Conservation (phyloP, 2,113 vertebrate genomes). For the Neoarius graeffei region DNA sequence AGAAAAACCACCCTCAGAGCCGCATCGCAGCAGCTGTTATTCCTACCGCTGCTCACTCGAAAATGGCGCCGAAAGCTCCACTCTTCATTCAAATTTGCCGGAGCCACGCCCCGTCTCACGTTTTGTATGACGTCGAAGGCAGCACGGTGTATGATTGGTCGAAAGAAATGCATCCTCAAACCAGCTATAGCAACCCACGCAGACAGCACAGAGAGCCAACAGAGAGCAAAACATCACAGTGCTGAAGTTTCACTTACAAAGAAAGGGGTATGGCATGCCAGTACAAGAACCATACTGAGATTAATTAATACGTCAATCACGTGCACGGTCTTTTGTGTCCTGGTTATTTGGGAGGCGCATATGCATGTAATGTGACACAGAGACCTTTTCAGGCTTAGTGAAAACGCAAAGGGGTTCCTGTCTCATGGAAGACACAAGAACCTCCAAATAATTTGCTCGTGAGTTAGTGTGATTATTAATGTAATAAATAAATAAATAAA, state of each 20-base stretch:
- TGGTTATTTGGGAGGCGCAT: neutral
- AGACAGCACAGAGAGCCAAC: conserved; percentile 25
- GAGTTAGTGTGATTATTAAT: neutral
- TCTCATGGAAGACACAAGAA: neutral
- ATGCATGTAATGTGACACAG: neutral
- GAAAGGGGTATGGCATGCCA: neutral
- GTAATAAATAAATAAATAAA: neutral
- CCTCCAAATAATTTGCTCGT: neutral
- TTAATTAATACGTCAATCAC: conserved; percentile 1
- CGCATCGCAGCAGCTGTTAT: conserved; percentile 73
- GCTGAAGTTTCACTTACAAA: conserved; percentile 24
- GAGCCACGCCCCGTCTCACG: conserved; percentile 78
- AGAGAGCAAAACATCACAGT: conserved; percentile 18
- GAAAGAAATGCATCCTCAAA: conserved; percentile 75
- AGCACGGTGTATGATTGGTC: conserved; percentile 70
- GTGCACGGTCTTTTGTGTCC: conserved; percentile 3
- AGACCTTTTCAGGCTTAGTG: neutral
- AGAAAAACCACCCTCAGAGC: conserved; percentile 50
- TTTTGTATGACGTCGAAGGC: conserved; percentile 73
- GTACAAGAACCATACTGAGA: neutral
- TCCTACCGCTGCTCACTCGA: conserved; percentile 87
- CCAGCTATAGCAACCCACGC: conserved; percentile 73
- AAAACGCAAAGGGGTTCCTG: neutral
- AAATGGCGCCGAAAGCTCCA: conserved; percentile 98
- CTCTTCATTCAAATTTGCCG: conserved; percentile 98